These are phyloP conservation scores for Damaliscus lunatus DNA, from an alignment of 2,113 vertebrate genomes.

Conservation along the genomic window DNA sequence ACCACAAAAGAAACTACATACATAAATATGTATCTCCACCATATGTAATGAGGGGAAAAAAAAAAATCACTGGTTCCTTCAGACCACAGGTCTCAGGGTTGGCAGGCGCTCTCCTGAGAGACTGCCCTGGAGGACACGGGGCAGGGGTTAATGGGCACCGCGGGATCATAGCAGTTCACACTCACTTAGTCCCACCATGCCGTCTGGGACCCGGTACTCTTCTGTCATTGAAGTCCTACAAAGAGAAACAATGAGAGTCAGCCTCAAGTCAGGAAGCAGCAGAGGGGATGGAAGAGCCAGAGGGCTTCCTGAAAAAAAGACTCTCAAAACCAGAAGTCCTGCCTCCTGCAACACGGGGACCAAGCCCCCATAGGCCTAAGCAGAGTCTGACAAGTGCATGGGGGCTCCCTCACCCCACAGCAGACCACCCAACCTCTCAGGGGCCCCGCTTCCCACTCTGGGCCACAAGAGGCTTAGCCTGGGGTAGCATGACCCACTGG, in stretches of 20 bases:
- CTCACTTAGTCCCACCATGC: constrained; percentile 97
- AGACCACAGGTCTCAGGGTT: neutral
- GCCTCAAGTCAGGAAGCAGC: neutral
- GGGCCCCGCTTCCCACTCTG: neutral
- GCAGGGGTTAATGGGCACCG: neutral
- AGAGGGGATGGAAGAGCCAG: neutral
- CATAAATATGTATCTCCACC: neutral
- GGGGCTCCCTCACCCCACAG: neutral
- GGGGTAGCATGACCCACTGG: neutral
- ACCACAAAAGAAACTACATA: neutral
- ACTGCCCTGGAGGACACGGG: neutral
- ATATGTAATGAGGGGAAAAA: neutral
- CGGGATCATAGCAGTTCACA: constrained; percentile 56
- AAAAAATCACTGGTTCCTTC: neutral
- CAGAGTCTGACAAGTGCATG: neutral
- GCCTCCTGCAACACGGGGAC: neutral
- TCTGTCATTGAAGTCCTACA: constrained; percentile 87
- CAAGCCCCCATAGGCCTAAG: neutral
- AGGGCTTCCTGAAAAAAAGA: neutral
- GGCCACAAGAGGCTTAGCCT: neutral
- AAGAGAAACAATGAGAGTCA: constrained; percentile 23
- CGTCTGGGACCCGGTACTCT: constrained; percentile 91
- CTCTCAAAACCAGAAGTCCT: neutral
- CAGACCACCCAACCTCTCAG: neutral
- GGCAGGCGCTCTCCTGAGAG: neutral